Evolutionary conservation across 2,113 vertebrate genomes (phyloP).

Genomic region (Oreochromis niloticus): DNA sequence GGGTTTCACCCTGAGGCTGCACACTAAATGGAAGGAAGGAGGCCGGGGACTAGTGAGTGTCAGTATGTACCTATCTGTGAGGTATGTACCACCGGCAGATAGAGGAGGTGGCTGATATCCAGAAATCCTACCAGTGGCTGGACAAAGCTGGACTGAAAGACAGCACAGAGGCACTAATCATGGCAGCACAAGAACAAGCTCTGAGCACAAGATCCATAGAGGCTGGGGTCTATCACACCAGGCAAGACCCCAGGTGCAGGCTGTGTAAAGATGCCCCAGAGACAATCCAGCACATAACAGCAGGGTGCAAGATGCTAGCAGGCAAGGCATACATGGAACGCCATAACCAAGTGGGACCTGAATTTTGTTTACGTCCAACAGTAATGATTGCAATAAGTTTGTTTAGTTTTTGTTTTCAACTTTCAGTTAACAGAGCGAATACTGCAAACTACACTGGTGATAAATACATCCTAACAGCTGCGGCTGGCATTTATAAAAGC

Average conservation of each 20-base stretch:
- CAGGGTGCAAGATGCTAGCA: rapidly evolving
- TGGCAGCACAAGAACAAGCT: no score
- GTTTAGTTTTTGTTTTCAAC: neutral
- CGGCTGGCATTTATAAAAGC: neutral
- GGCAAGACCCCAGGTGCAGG: no score
- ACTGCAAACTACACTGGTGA: neutral
- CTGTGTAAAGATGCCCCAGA: no score
- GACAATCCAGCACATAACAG: no score
- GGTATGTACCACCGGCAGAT: rapidly evolving
- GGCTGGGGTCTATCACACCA: no score
- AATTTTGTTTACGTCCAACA: neutral
- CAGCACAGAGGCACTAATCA: no score
- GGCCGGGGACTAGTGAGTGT: neutral
- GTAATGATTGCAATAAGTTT: neutral
- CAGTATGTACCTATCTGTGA: neutral
- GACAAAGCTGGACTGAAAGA: no score
- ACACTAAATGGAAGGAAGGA: neutral
- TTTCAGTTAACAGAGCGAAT: neutral
- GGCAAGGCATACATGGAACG: rapidly evolving
- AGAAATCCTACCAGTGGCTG: neutral
- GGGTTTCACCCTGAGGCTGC: neutral
- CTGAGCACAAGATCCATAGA: no score
- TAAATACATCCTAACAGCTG: constrained; percentile 25
- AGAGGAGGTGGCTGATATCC: rapidly evolving
- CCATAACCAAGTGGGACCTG: neutral